These are phyloP conservation scores for Mythimna ferrago DNA, from an alignment of 2,888 invertebrate species.

Conservation along the genomic window DNA sequence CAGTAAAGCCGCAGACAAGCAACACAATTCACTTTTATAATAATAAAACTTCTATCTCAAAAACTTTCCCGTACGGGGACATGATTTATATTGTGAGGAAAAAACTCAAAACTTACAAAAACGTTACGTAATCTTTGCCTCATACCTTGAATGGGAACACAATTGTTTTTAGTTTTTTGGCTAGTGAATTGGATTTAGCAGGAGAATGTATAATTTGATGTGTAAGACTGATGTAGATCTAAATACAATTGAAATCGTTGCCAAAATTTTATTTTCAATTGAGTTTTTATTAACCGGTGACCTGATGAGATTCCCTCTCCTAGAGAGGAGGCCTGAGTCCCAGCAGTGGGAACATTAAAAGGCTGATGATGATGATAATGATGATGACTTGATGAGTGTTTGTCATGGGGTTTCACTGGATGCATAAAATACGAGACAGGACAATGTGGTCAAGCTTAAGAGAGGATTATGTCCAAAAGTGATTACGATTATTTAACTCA, in stretches of 20 bases:
- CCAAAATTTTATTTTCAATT: neutral
- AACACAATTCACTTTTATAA: conserved; percentile 46
- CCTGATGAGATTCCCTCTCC: too few relatives aligned
- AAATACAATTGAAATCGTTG: neutral
- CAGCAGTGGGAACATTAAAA: too few relatives aligned
- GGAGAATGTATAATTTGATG: neutral
- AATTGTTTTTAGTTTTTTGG: conserved; percentile 24
- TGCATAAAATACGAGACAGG: neutral
- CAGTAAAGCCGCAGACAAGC: conserved; percentile 13
- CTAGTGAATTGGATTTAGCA: neutral
- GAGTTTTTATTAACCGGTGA: neutral
- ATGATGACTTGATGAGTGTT: neutral
- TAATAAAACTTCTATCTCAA: conserved; percentile 44
- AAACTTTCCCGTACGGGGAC: conserved; percentile 32
- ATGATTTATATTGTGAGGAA: conserved; percentile 36
- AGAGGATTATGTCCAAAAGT: neutral
- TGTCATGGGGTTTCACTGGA: neutral
- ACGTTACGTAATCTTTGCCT: conserved; percentile 35
- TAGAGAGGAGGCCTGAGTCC: too few relatives aligned
- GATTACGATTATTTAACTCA: too few relatives aligned
- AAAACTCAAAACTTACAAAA: conserved; percentile 42
- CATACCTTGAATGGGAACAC: neutral
- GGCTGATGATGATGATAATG: too few relatives aligned
- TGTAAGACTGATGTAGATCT: neutral
- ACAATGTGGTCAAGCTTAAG: neutral